Conservation (phyloP, 2,888 invertebrate genomes). For the Eristalis arbustorum region DNA sequence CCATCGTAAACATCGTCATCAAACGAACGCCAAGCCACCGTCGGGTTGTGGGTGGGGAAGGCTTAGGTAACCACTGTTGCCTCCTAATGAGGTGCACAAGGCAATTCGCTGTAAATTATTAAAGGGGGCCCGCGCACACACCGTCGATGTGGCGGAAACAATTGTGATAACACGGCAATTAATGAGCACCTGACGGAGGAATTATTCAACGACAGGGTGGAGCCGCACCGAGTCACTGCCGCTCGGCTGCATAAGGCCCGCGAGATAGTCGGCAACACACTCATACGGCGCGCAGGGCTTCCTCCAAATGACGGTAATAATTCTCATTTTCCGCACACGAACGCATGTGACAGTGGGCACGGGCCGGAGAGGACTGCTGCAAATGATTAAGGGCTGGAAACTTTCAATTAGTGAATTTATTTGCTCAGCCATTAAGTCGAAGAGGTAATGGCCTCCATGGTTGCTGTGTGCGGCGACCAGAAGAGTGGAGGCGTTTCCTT, state of each 20-base stretch:
- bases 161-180: conserved; percentile 48
- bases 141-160: conserved; percentile 37
- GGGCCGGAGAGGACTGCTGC: background rate
- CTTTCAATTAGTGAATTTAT: conserved; percentile 8
- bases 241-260: background rate
- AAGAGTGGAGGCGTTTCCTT: background rate
- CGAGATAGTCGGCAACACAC: background rate
- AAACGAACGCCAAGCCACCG: conserved; percentile 1
- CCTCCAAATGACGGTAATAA: conserved; percentile 36
- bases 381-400: conserved; percentile 3
- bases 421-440: background rate
- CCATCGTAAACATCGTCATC: conserved; percentile 17
- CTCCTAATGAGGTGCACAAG: conserved; percentile 40
- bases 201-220: conserved; percentile 34
- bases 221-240: background rate
- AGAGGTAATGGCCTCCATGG: background rate
- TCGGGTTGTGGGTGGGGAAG: background rate
- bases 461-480: background rate
- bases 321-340: conserved; percentile 3
- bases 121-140: background rate
- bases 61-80: background rate
- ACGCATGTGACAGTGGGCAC: background rate
- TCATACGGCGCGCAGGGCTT: background rate
- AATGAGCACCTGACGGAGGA: conserved; percentile 37
- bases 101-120: conserved; percentile 38